phyloP scores from a whole-genome alignment of 2,888 invertebrate species.

The Venusia cambrica region DNA sequence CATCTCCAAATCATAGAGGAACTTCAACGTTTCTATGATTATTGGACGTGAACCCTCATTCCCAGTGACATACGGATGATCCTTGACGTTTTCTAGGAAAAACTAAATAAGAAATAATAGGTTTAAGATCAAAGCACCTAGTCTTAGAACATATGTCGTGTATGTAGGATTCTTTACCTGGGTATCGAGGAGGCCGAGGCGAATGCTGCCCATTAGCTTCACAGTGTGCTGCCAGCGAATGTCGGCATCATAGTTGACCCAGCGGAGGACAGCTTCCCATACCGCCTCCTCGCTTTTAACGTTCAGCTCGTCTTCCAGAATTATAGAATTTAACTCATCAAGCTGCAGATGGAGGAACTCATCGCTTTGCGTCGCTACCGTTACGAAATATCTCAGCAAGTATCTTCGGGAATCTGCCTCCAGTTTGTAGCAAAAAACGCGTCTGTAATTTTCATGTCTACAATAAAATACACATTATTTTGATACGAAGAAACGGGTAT shows the following conservation, averaged over 20 bases:
- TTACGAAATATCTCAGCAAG: conserved; percentile 88
- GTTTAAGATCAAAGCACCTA: conserved; percentile 10
- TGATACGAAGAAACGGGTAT: not conserved
- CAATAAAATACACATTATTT: conserved; percentile 10
- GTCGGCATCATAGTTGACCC: conserved; percentile 91
- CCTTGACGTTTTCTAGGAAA: conserved; percentile 94
- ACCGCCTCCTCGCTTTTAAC: conserved; percentile 93
- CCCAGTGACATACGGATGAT: conserved; percentile 91
- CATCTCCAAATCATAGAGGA: conserved; percentile 95
- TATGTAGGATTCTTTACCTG: conserved; percentile 62
- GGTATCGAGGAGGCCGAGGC: conserved; percentile 91
- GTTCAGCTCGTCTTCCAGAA: conserved; percentile 91
- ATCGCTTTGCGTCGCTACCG: conserved; percentile 86
- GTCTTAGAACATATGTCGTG: no score
- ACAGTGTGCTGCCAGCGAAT: conserved; percentile 88
- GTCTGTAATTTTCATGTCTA: conserved; percentile 54
- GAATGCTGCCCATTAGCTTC: conserved; percentile 88
- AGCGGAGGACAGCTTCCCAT: conserved; percentile 92
- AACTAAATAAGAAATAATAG: conserved; percentile 71
- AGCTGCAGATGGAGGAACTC: conserved; percentile 87
- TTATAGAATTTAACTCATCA: conserved; percentile 87
- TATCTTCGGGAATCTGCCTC: conserved; percentile 85
- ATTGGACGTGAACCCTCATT: conserved; percentile 92
- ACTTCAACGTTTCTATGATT: conserved; percentile 94
- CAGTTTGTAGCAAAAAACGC: conserved; percentile 87